Evolutionary conservation across 2,888 invertebrate species (phyloP).

Genomic region (Chalcis sispes): DNA sequence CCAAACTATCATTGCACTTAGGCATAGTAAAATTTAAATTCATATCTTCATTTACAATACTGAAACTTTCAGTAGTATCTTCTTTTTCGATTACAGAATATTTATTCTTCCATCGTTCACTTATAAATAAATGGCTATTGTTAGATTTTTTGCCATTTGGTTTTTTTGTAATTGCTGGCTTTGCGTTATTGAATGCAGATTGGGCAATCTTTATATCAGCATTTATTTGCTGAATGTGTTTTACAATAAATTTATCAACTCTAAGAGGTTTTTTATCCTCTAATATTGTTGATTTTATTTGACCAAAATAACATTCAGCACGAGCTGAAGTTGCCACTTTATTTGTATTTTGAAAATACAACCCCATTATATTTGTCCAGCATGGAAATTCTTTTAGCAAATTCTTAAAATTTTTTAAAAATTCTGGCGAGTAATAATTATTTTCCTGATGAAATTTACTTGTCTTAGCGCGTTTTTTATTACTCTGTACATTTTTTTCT

Average conservation of each 20-base stretch:
- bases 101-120: no score
- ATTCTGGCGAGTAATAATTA: slow-evolving; percentile 21
- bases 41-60: no score
- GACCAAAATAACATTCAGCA: slow-evolving; percentile 9
- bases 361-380: neutral
- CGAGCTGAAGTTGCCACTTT: neutral
- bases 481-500: neutral
- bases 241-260: neutral
- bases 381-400: slow-evolving; percentile 26
- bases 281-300: neutral
- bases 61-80: no score
- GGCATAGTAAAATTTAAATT: no score
- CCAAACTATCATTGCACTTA: no score
- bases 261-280: neutral
- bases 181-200: slow-evolving; percentile 4
- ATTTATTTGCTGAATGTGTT: neutral
- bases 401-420: neutral
- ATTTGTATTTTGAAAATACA: neutral
- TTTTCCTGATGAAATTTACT: slow-evolving; percentile 15
- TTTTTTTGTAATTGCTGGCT: neutral
- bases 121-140: no score
- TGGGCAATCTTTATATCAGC: slow-evolving; percentile 1
- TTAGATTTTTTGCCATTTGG: neutral
- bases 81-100: no score
- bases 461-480: neutral